A percentile compares a stretch with the other conserved stretches of the same genome.
phyloP scores from a whole-genome alignment of 2,113 vertebrate species.

The Oncorhynchus clarkii region DNA sequence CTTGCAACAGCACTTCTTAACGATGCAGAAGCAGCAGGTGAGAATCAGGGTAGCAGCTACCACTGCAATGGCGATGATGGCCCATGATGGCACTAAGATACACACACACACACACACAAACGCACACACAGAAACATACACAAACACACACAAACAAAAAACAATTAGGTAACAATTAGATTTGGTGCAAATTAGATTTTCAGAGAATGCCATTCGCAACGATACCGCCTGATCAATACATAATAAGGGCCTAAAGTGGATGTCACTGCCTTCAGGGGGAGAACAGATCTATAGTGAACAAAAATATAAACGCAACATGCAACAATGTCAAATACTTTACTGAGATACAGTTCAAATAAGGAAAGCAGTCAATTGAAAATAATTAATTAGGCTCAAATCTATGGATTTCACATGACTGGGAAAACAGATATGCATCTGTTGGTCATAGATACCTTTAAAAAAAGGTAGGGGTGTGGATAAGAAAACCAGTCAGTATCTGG shows the following conservation, averaged over 20 bases:
- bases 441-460: too few relatives aligned
- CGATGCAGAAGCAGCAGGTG: constrained; percentile 97
- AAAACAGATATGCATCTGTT: too few relatives aligned
- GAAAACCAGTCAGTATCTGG: too few relatives aligned
- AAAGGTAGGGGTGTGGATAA: too few relatives aligned
- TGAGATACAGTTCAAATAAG: too few relatives aligned
- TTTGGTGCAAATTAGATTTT: constrained; percentile 54
- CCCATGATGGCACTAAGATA: constrained; percentile 89
- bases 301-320: neutral
- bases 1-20: constrained; percentile 98
- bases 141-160: neutral
- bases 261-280: constrained; percentile 46
- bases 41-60: constrained; percentile 89
- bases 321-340: neutral
- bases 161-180: constrained; percentile 23
- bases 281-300: constrained; percentile 30
- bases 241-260: constrained; percentile 63
- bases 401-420: too few relatives aligned
- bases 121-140: constrained; percentile 19
- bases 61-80: constrained; percentile 90
- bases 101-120: constrained; percentile 1
- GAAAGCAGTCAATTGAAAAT: too few relatives aligned
- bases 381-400: too few relatives aligned
- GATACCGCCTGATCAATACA: constrained; percentile 60
- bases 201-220: constrained; percentile 49